These are phyloP conservation scores for Ligdia adustata DNA, from an alignment of 2,888 invertebrate genomes.

Conservation along the genomic window DNA sequence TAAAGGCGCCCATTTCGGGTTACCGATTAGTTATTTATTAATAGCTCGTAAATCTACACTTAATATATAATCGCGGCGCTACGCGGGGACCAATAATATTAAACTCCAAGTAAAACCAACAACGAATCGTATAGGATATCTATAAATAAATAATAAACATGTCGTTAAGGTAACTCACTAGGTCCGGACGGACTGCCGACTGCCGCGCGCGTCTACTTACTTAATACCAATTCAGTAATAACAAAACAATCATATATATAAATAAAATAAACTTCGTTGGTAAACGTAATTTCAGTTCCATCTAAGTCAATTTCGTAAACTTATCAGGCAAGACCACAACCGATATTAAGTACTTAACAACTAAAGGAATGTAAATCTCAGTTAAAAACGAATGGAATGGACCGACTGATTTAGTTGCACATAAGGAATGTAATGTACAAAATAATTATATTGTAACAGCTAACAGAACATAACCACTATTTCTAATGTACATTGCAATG, in stretches of 20 bases:
- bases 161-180: constrained; percentile 81
- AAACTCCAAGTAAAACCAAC: constrained; percentile 66
- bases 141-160: constrained; percentile 78
- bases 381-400: constrained; percentile 60
- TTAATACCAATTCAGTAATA: constrained; percentile 65
- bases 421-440: constrained; percentile 50
- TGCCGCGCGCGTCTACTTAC: constrained; percentile 54
- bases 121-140: constrained; percentile 76
- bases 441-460: constrained; percentile 52
- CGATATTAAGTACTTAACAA: constrained; percentile 83
- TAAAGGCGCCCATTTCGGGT: constrained; percentile 82
- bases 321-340: constrained; percentile 86
- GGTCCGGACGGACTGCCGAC: constrained; percentile 61
- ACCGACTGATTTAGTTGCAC: constrained; percentile 54
- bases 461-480: constrained; percentile 33
- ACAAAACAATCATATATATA: constrained; percentile 62
- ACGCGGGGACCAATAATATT: constrained; percentile 64
- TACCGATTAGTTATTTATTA: constrained; percentile 80
- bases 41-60: constrained; percentile 71
- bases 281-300: constrained; percentile 81
- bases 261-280: constrained; percentile 80
- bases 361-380: constrained; percentile 81
- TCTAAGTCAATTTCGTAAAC: constrained; percentile 79
- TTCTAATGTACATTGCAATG: constrained; percentile 27
- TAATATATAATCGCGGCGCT: constrained; percentile 63